Percentiles rank a stretch among this genome's conserved stretches.
These are phyloP conservation scores for Rafetus swinhoei DNA, from an alignment of 2,113 vertebrate species.

Conservation along the genomic window DNA sequence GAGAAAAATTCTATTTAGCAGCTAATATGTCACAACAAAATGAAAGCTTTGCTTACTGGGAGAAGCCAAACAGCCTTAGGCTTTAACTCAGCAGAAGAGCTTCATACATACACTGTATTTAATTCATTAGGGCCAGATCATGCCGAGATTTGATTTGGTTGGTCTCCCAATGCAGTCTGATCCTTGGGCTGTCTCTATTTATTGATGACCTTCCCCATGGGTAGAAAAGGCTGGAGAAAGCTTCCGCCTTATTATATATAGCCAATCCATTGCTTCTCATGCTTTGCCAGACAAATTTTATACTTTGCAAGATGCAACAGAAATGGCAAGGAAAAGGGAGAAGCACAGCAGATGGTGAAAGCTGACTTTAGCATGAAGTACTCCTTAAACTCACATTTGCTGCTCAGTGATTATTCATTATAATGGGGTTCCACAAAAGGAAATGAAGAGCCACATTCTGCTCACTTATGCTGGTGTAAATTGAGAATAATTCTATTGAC, in stretches of 20 bases:
- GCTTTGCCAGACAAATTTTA: not conserved
- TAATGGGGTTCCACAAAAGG: not conserved
- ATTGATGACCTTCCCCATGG: not conserved
- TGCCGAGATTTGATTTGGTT: not conserved
- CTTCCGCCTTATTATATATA: not conserved
- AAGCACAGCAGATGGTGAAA: constrained; percentile 10
- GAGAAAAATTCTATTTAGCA: not conserved
- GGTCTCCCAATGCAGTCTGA: not conserved
- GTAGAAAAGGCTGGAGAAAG: not conserved
- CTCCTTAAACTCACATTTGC: not conserved
- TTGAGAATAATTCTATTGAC: not conserved
- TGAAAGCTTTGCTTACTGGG: not conserved
- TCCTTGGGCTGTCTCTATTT: not conserved
- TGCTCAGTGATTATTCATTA: not conserved
- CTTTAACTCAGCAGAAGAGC: not conserved
- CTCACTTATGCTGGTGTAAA: not conserved
- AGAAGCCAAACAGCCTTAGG: not conserved
- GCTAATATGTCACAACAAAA: not conserved
- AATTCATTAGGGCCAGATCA: not conserved
- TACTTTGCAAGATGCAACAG: not conserved
- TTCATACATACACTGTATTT: not conserved
- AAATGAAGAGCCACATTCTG: not conserved
- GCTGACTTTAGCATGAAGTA: not conserved
- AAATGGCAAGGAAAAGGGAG: not conserved
- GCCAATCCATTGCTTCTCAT: not conserved